Conservation (phyloP, 2,797 vertebrate species). For the Trematomus bernacchii region DNA sequence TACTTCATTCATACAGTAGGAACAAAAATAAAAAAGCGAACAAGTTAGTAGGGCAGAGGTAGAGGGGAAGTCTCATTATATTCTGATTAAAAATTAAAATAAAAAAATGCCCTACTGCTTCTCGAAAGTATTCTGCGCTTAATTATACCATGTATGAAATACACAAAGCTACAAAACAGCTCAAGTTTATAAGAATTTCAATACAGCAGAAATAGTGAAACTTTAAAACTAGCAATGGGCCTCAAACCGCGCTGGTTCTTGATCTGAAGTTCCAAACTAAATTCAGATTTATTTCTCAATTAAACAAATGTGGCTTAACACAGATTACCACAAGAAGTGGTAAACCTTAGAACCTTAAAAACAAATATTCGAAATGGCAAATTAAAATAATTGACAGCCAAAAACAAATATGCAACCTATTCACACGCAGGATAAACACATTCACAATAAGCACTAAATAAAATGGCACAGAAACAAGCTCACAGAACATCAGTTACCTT, state of each 20-base stretch:
- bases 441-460: slow-evolving; percentile 24
- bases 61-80: background rate
- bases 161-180: background rate
- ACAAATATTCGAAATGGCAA: slow-evolving; percentile 5
- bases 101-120: background rate
- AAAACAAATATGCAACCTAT: slow-evolving; percentile 20
- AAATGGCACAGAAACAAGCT: slow-evolving; percentile 16
- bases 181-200: background rate
- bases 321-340: background rate
- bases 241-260: background rate
- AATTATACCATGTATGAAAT: background rate
- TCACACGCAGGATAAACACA: slow-evolving; percentile 6
- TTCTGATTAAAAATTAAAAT: background rate
- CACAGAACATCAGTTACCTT: background rate
- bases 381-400: slow-evolving; percentile 18
- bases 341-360: background rate
- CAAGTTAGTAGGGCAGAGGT: background rate
- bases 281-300: background rate
- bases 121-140: background rate
- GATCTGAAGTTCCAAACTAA: background rate
- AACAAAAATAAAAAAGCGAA: background rate
- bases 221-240: no score
- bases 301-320: background rate
- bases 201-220: background rate
- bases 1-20: background rate